Percentiles rank a stretch among this genome's conserved stretches.
Conservation (phyloP, 23 tunicate genomes). For the Trididemnum nubilum region DNA sequence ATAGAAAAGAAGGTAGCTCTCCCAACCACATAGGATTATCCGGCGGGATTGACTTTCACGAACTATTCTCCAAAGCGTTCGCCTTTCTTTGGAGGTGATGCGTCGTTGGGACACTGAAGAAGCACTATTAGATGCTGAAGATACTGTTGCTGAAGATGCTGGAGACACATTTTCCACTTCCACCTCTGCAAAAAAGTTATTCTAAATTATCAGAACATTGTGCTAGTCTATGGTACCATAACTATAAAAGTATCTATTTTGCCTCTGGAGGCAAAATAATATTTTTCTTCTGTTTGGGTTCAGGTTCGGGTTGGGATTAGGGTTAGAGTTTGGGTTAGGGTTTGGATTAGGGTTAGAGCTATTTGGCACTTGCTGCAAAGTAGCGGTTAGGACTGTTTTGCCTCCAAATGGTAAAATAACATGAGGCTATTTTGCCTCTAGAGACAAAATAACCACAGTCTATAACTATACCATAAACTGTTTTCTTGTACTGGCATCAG, state of each 20-base stretch:
- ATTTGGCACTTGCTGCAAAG: too few species aligned
- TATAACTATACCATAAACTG: neutral
- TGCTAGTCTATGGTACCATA: neutral
- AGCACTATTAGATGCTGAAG: neutral
- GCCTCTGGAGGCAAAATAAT: too few species aligned
- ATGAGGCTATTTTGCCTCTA: too few species aligned
- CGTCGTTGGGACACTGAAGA: neutral
- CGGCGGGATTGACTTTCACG: neutral
- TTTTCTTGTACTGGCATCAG: neutral
- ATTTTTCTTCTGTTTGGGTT: too few species aligned
- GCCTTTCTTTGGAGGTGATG: neutral
- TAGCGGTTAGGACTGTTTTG: too few species aligned
- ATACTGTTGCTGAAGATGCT: neutral
- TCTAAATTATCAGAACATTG: neutral
- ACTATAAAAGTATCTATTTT: too few species aligned
- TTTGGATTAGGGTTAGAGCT: too few species aligned
- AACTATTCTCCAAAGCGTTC: neutral
- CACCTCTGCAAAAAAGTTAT: neutral
- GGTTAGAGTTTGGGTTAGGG: too few species aligned
- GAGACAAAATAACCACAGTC: too few species aligned
- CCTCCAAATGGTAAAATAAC: too few species aligned
- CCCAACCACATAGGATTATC: neutral
- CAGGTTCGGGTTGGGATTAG: too few species aligned
- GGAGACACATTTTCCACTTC: neutral
- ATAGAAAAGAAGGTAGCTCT: neutral